phyloP scores from a whole-genome alignment of 2,113 vertebrate species.

The Rattus norvegicus region GRCr8 NC_086025.1:21887001-21887500 shows the following conservation, averaged over 20 bases:
- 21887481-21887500: not conserved
- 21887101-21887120: not conserved
- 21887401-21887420: not conserved
- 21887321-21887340: no score
- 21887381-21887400: not conserved
- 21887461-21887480: not conserved
- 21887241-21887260: no score
- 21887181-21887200: no score
- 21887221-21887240: no score
- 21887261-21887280: not conserved
- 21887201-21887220: not conserved
- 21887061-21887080: not conserved
- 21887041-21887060: no score
- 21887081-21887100: not conserved
- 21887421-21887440: no score
- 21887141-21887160: no score
- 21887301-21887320: not conserved
- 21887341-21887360: not conserved
- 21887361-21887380: not conserved
- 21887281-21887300: no score
- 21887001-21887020: no score
- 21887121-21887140: not conserved
- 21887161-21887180: no score
- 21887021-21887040: no score
- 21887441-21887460: not conserved